phyloP scores from a whole-genome alignment of 2,113 vertebrate species.

The Tenebrosternarchus preto region DNA sequence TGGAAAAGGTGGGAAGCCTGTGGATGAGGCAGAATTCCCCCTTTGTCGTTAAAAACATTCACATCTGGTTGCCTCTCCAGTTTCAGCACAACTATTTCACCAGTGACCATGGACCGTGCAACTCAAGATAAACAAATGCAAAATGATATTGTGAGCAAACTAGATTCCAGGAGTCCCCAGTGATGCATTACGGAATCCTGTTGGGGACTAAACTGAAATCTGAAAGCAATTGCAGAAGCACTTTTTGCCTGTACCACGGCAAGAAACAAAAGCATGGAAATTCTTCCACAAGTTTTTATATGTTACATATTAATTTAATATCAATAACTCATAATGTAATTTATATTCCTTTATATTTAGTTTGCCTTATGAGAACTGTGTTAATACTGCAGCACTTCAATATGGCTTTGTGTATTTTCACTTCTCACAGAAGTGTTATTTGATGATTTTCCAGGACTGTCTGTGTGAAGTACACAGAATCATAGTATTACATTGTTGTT shows the following conservation, averaged over 20 bases:
- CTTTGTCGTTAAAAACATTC: slow-evolving; percentile 45
- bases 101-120: slow-evolving; percentile 31
- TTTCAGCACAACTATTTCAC: slow-evolving; percentile 54
- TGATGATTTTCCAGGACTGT: background rate
- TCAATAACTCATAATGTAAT: too few species aligned
- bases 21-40: slow-evolving; percentile 10
- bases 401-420: background rate
- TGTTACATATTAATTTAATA: too few species aligned
- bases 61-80: slow-evolving; percentile 53
- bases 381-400: background rate
- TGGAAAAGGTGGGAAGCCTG: background rate
- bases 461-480: background rate
- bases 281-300: too few species aligned
- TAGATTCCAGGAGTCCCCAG: too few species aligned
- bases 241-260: too few species aligned
- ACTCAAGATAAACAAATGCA: slow-evolving; percentile 52
- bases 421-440: background rate
- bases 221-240: too few species aligned
- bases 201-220: too few species aligned
- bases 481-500: background rate
- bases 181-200: too few species aligned
- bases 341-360: background rate
- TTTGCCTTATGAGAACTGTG: background rate
- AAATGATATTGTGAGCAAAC: background rate
- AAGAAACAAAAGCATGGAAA: too few species aligned